Evolutionary conservation across 2,888 invertebrate species (phyloP).

Genomic region (Tipula lateralis): DNA sequence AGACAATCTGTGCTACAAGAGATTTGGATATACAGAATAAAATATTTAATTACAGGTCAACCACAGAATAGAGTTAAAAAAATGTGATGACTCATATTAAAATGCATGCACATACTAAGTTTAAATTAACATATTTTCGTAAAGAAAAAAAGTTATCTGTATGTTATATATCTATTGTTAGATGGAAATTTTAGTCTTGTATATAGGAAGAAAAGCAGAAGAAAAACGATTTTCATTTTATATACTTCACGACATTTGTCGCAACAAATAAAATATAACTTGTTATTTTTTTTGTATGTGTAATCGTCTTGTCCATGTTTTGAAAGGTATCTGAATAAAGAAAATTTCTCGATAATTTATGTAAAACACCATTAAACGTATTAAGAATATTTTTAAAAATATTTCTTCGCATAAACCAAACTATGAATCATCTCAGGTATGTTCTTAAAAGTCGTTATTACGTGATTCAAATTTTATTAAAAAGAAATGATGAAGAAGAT

Average conservation of each 20-base stretch:
- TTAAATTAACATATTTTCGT: background rate
- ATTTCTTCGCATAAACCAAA: background rate
- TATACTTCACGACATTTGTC: background rate
- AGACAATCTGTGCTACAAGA: background rate
- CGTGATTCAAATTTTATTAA: background rate
- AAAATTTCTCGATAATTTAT: background rate
- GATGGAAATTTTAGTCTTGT: background rate
- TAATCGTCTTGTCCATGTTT: background rate
- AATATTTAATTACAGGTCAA: background rate
- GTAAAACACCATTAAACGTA: background rate
- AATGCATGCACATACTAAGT: background rate
- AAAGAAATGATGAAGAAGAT: background rate
- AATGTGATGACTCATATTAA: background rate
- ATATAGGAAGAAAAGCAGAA: background rate
- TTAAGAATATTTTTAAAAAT: background rate
- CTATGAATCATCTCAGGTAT: background rate
- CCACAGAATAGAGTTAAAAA: background rate
- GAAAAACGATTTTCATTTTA: background rate
- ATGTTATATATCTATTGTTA: conserved; percentile 2
- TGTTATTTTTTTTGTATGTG: background rate
- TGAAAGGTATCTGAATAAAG: background rate
- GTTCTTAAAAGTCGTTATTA: background rate
- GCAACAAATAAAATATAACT: background rate
- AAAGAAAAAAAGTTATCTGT: background rate
- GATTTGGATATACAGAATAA: background rate